Base-by-base conservation (phyloP, 2,797 vertebrate genomes). In the Diglossa cyanea region DNA sequence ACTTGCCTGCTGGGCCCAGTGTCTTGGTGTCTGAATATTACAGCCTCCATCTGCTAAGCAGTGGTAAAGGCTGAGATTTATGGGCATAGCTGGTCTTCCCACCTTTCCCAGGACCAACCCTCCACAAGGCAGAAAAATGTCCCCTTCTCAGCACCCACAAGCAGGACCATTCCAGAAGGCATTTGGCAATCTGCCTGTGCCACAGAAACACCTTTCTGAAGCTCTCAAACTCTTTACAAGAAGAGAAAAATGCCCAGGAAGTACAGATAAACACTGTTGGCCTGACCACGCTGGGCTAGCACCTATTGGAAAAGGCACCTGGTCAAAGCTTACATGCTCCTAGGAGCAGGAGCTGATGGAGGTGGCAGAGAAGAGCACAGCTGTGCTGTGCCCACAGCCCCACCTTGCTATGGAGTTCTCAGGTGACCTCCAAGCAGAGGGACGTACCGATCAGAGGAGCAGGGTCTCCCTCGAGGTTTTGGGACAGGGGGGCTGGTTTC, bases 381-480 rank as follows among this genome's bases (percentile, higher is more conserved):
- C 44, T 71, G 30, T 87, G 42, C 33, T 31, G 1, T 40, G 16
- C 45, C 40, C 37, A 17, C n/a, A 81, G 74, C 18, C 30, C 77
- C 23, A 28, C 12, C 23, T 42, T 3, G 1, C 67, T 44, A 8
- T 12, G 35, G 62, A 63, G 23, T 55, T 74, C 78, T 35, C n/a
- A 60, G 60, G 74, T 58, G 35, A 62, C 37, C 74, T 90, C 51
- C 7, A 30, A 95, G 63, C 30, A 81, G 58, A 86, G 66, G 72
- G 51, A 95, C 97, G 0, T 98, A 99, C 99, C 99, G 98, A 94
- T 98, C 98, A 63, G 99, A 98, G 83, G 98, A 98, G 84, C 96
- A 98, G 17, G 98, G 99, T 83, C 98, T 98, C 82, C 98, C 98
- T 94, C 98, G 98, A 15, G 99, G 99, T 97, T 98, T 99, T 72